Evolutionary conservation across 2,113 vertebrate genomes (phyloP).

Genomic region (Zootoca vivipara): DNA sequence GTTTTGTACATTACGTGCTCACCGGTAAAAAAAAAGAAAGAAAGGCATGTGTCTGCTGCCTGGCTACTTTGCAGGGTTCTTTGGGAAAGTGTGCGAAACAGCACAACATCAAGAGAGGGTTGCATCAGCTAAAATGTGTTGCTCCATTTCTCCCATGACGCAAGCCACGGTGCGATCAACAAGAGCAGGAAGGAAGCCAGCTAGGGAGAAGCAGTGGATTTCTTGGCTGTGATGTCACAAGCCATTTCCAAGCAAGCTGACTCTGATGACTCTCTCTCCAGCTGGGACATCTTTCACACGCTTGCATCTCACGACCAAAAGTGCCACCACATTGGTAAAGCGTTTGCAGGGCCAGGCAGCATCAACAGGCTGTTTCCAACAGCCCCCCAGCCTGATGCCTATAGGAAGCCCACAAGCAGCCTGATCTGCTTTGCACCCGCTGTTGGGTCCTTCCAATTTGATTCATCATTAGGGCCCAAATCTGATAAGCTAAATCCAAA

Average conservation of each 20-base stretch:
- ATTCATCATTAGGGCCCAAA: too few species aligned
- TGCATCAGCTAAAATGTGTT: background rate
- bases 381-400: background rate
- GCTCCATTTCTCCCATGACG: background rate
- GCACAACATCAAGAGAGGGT: background rate
- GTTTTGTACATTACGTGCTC: background rate
- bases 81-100: background rate
- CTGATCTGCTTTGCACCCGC: background rate
- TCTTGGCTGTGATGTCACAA: background rate
- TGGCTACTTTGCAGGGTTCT: background rate
- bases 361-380: background rate
- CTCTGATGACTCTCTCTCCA: background rate
- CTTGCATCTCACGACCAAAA: background rate
- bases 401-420: background rate
- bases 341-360: background rate
- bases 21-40: background rate
- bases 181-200: conserved; percentile 17
- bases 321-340: background rate
- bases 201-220: background rate
- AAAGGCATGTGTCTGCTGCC: background rate
- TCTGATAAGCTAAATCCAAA: too few species aligned
- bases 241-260: background rate
- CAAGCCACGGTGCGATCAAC: background rate
- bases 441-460: too few species aligned
- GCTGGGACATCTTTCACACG: background rate